Conservation (phyloP, 2,797 vertebrate species). For the Acanthurus lineatus region DNA sequence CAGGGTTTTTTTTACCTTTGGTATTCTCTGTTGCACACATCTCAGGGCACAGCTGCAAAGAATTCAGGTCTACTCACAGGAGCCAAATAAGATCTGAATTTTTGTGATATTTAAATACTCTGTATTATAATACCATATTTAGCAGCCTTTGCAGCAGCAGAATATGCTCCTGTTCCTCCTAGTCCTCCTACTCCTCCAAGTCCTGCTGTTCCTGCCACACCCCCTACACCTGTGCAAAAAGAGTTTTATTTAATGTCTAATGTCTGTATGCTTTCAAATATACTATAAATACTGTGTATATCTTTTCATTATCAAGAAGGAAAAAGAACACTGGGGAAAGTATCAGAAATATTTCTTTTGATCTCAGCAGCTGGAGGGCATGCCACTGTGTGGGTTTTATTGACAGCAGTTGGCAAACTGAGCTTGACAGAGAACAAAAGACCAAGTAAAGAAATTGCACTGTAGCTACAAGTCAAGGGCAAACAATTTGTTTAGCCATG, state of each 20-base stretch:
- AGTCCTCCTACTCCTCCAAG: conserved; percentile 21
- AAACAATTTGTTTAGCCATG: not conserved
- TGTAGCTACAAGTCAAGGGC: not conserved
- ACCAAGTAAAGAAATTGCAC: not conserved
- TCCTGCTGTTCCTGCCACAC: conserved; percentile 17
- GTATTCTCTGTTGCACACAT: too few relatives aligned
- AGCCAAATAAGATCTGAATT: too few relatives aligned
- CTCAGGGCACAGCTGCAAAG: too few relatives aligned
- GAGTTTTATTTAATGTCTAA: not conserved
- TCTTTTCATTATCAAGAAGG: not conserved
- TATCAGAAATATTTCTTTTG: too few relatives aligned
- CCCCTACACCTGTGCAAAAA: conserved; percentile 16
- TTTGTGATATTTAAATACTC: too few relatives aligned
- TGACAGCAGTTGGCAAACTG: not conserved
- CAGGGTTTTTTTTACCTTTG: too few relatives aligned
- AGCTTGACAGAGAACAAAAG: not conserved
- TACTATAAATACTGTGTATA: not conserved
- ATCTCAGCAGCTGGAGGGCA: too few relatives aligned
- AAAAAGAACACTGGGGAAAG: not conserved
- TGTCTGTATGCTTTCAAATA: not conserved
- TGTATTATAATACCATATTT: too few relatives aligned
- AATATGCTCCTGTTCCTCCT: not conserved
- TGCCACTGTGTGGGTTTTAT: too few relatives aligned
- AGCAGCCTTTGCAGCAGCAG: too few relatives aligned
- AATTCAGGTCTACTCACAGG: too few relatives aligned